A percentile compares a stretch with the other conserved stretches of the same genome.
Evolutionary conservation across 2,113 vertebrate genomes (phyloP).

Genomic region (Marmota flaviventris): DNA sequence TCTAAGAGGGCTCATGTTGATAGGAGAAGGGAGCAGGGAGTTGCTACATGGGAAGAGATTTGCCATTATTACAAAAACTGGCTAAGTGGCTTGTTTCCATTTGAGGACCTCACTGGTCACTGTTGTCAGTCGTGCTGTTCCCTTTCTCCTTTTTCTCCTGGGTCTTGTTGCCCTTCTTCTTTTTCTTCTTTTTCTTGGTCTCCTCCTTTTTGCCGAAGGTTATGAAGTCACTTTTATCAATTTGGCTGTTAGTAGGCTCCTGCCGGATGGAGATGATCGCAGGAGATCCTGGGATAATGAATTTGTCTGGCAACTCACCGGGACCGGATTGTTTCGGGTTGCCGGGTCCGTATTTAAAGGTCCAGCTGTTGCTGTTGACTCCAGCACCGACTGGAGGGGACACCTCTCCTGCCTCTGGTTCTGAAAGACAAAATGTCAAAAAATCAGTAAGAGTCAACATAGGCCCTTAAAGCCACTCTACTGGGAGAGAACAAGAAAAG

Average conservation of each 20-base stretch:
- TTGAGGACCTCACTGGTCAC: constrained; percentile 93
- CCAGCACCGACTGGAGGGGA: constrained; percentile 98
- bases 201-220: constrained; percentile 99
- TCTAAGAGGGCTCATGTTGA: constrained; percentile 86
- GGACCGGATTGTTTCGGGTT: constrained; percentile 97
- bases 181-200: constrained; percentile 99
- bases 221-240: constrained; percentile 99
- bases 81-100: constrained; percentile 89
- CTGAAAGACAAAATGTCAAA: constrained; percentile 88
- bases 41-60: constrained; percentile 90
- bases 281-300: constrained; percentile 99
- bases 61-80: constrained; percentile 91
- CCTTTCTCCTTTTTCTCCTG: constrained; percentile 98
- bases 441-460: constrained; percentile 10
- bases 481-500: not conserved
- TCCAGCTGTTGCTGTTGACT: constrained; percentile 99
- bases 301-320: constrained; percentile 98
- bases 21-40: constrained; percentile 87
- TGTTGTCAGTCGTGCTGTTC: constrained; percentile 95
- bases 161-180: constrained; percentile 98
- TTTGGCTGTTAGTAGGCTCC: constrained; percentile 95
- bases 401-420: constrained; percentile 97
- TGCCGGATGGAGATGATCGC: constrained; percentile 99
- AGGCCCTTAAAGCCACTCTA: not conserved
- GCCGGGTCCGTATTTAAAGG: constrained; percentile 97